A percentile compares a stretch with the other conserved stretches of the same genome.
Conservation (phyloP, 2,113 vertebrate species). For the Rhinopithecus roxellana region DNA sequence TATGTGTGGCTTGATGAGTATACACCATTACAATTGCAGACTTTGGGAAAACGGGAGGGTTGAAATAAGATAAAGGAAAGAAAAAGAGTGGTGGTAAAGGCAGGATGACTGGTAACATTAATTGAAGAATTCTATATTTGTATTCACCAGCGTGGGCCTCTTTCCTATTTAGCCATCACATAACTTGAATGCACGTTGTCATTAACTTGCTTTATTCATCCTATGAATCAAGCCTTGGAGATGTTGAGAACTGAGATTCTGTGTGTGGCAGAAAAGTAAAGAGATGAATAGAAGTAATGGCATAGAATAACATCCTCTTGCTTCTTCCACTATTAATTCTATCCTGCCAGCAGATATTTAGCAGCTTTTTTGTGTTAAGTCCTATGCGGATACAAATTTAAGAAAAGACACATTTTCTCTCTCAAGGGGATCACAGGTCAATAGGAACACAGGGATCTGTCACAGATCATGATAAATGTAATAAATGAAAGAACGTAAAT, state of each 20-base stretch:
- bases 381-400: not conserved
- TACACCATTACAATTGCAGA: not conserved
- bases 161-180: not conserved
- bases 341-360: not conserved
- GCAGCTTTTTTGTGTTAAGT: not conserved
- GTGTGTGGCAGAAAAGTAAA: not conserved
- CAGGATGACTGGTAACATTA: not conserved
- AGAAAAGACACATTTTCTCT: not conserved
- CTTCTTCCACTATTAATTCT: not conserved
- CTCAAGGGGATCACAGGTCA: not conserved
- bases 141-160: not conserved
- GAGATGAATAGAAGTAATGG: not conserved
- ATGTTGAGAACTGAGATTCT: not conserved
- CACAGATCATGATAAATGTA: not conserved
- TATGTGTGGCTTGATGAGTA: not conserved
- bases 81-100: not conserved
- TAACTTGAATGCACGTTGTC: not conserved
- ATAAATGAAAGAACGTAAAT: not conserved
- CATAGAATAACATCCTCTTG: not conserved
- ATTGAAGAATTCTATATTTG: not conserved
- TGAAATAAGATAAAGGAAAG: not conserved
- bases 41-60: not conserved
- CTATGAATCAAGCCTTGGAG: not conserved
- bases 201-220: not conserved
- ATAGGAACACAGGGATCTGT: not conserved